phyloP scores from a whole-genome alignment of 2,797 vertebrate species.

The Epinephelus awoara region DNA sequence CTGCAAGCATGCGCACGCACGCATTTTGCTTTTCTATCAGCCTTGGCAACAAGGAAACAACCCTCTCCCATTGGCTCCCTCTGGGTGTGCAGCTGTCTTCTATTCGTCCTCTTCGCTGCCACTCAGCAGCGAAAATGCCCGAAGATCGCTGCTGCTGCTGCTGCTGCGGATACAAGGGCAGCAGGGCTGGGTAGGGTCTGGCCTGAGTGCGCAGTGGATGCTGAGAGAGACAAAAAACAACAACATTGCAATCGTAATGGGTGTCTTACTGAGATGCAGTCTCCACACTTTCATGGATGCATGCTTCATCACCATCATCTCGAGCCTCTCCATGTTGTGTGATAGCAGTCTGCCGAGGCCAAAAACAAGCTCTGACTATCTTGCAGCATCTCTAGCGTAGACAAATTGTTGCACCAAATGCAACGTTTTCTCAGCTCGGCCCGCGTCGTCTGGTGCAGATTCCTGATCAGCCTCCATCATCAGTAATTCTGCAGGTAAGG shows the following conservation, averaged over 20 bases:
- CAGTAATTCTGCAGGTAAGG: constrained; percentile 71
- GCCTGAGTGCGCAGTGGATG: constrained; percentile 72
- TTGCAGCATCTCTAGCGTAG: constrained; percentile 62
- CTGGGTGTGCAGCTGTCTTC: not conserved
- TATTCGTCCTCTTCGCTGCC: constrained; percentile 71
- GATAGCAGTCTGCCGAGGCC: constrained; percentile 30
- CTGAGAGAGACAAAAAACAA: constrained; percentile 37
- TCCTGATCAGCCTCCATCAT: constrained; percentile 33
- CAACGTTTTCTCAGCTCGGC: constrained; percentile 43
- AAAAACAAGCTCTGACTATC: constrained; percentile 28
- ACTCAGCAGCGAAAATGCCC: constrained; percentile 60
- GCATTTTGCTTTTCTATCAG: constrained; percentile 41
- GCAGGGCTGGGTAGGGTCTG: constrained; percentile 70
- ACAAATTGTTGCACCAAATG: constrained; percentile 73
- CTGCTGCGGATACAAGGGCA: constrained; percentile 72
- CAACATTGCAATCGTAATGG: constrained; percentile 60
- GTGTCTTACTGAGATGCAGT: constrained; percentile 48
- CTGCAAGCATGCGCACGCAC: not conserved
- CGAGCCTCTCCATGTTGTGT: constrained; percentile 2
- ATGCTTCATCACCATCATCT: constrained; percentile 5
- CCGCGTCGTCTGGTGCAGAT: constrained; percentile 48
- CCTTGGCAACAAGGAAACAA: constrained; percentile 78
- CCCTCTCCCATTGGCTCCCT: constrained; percentile 69
- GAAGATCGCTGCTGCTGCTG: constrained; percentile 34
- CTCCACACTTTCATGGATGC: constrained; percentile 47